Conservation (phyloP, 2,888 invertebrate species). For the Drosophila neonasuta region DNA sequence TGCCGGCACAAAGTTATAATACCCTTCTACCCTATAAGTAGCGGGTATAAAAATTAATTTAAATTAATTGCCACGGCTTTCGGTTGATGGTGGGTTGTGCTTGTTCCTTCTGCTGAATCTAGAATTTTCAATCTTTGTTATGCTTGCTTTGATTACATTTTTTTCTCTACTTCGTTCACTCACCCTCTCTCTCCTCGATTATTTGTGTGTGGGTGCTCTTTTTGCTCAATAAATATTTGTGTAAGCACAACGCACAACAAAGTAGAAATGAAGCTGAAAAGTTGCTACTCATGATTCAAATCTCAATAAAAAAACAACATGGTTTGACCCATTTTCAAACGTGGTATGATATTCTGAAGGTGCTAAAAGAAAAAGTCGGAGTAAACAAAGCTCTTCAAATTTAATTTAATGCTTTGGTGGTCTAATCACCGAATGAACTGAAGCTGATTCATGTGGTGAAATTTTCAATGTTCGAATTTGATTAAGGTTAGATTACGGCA, state of each 20-base stretch:
- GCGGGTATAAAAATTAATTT: conserved; percentile 60
- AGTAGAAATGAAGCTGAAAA: conserved; percentile 9
- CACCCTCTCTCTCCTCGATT: not conserved
- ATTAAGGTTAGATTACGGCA: not conserved
- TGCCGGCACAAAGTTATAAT: too few species aligned
- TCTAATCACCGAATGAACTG: not conserved
- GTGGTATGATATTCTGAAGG: not conserved
- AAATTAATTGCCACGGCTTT: conserved; percentile 72
- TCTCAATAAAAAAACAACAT: conserved; percentile 13
- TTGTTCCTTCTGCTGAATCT: conserved; percentile 11
- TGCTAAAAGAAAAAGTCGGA: not conserved
- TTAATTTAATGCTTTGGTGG: not conserved
- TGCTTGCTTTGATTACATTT: conserved; percentile 41
- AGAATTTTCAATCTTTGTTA: conserved; percentile 46
- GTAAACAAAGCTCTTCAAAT: not conserved
- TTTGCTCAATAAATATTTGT: conserved; percentile 54
- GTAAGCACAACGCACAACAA: conserved; percentile 25
- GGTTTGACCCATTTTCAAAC: not conserved
- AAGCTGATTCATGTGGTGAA: too few species aligned
- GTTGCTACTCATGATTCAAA: conserved; percentile 33
- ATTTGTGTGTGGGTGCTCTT: conserved; percentile 5
- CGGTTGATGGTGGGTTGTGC: conserved; percentile 33
- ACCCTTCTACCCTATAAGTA: too few species aligned
- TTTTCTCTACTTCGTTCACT: not conserved
- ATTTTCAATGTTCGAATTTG: too few species aligned